phyloP scores from a whole-genome alignment of 2,113 vertebrate genomes.

The Plotosus lineatus region DNA sequence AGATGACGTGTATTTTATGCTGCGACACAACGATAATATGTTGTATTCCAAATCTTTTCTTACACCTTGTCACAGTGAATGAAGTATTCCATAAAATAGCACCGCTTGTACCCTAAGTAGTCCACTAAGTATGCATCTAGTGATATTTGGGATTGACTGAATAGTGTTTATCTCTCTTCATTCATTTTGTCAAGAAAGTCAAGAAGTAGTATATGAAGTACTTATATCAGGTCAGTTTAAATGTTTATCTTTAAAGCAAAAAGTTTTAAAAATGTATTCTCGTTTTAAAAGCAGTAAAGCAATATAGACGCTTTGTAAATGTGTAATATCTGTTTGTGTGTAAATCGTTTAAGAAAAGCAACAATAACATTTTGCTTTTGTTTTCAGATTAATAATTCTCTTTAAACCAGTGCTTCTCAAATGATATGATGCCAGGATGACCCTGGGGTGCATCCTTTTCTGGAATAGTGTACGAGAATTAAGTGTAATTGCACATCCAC shows the following conservation, averaged over 20 bases:
- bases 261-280: background rate
- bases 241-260: background rate
- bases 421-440: too few relatives aligned
- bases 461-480: too few relatives aligned
- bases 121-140: background rate
- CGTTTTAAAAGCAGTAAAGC: background rate
- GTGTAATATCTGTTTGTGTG: background rate
- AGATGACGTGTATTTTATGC: conserved; percentile 25
- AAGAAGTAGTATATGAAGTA: conserved; percentile 5
- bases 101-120: background rate
- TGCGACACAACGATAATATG: background rate
- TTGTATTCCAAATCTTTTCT: background rate
- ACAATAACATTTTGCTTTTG: background rate
- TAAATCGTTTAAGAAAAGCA: background rate
- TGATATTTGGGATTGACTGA: background rate
- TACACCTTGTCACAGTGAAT: too few relatives aligned
- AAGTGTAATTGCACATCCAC: too few relatives aligned
- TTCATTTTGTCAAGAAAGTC: background rate
- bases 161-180: background rate
- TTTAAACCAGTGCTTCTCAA: too few relatives aligned
- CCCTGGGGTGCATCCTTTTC: too few relatives aligned
- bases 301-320: background rate
- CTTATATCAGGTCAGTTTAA: background rate
- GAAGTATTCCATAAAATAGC: background rate
- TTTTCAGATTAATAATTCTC: background rate